Base-by-base conservation (phyloP, 2,113 vertebrate species). In the Aythya baeri region DNA sequence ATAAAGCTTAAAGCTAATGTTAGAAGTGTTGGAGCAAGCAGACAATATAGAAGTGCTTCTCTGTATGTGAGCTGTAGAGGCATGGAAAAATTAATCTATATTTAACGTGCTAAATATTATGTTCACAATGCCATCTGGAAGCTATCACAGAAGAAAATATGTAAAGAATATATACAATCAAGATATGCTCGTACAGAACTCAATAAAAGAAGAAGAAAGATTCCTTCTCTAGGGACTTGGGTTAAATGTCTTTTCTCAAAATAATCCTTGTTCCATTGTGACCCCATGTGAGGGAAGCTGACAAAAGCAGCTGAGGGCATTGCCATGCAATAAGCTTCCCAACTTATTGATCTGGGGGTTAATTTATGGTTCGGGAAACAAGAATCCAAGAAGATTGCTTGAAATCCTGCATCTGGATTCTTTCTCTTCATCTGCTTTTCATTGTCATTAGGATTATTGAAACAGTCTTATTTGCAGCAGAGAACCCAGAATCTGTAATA, bases 71-170 rank as follows among this genome's bases (percentile, higher is more conserved):
- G 86, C 13, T 57, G 52, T 57, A 84, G 67, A 70, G 78, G n/a
- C 61, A 78, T 34, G 59, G n/a, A 83, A 93, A 89, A 97, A 96
- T 75, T 95, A 87, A 93, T 83, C 83, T 94, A 29, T 94, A 89
- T 95, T 95, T 96, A 92, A 86, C 61, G 59, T 83, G 76, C 73
- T 93, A 96, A 96, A 92, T 95, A 84, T 92, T 97, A 83, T 88
- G 65, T 82, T 95, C 93, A 87, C 70, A 79, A 76, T 93, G 32
- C 73, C 87, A 91, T 96, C 90, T 96, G 94, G 96, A 96, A 96
- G 61, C 78, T 89, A 82, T 82, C 65, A 91, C 62, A 70, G 36
- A 81, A 86, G 71, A 80, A 90, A 94, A 91, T 91, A 88, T 10
- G 4, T 91, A 94, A 97, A 89, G 96, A 91, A 57, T 82, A 81